These are phyloP conservation scores for Chymomyza amoena DNA, from an alignment of 2,888 invertebrate species.

Conservation along the genomic window DNA sequence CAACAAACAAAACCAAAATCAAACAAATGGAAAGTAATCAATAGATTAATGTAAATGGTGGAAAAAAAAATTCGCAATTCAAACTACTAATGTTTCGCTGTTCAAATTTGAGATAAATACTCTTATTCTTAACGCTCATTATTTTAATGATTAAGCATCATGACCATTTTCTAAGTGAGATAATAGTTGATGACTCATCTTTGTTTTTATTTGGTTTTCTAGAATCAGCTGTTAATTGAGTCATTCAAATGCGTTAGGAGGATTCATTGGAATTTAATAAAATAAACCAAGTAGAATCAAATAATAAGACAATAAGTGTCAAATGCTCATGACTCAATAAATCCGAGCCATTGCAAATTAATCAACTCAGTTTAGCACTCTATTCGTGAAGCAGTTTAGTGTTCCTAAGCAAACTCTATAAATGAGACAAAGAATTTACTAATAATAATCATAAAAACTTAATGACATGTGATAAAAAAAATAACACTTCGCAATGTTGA, in stretches of 20 bases:
- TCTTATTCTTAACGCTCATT: too few relatives aligned
- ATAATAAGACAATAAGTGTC: not conserved
- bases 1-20: not conserved
- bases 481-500: constrained; percentile 14
- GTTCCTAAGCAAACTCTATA: not conserved
- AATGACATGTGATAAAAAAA: constrained; percentile 10
- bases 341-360: too few relatives aligned
- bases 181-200: not conserved
- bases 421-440: not conserved
- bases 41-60: too few relatives aligned
- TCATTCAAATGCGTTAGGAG: not conserved
- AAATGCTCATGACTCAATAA: not conserved
- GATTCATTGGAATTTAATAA: not conserved
- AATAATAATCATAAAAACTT: not conserved
- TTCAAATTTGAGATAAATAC: too few relatives aligned
- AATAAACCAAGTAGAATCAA: not conserved
- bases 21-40: not conserved
- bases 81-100: not conserved
- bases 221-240: not conserved
- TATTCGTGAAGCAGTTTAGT: not conserved
- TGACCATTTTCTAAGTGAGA: too few relatives aligned
- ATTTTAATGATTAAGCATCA: too few relatives aligned
- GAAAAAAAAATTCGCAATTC: not conserved
- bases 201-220: not conserved
- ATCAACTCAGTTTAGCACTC: not conserved